phyloP scores from a whole-genome alignment of 2,888 invertebrate species.

The Neoitamus cyanurus region DNA sequence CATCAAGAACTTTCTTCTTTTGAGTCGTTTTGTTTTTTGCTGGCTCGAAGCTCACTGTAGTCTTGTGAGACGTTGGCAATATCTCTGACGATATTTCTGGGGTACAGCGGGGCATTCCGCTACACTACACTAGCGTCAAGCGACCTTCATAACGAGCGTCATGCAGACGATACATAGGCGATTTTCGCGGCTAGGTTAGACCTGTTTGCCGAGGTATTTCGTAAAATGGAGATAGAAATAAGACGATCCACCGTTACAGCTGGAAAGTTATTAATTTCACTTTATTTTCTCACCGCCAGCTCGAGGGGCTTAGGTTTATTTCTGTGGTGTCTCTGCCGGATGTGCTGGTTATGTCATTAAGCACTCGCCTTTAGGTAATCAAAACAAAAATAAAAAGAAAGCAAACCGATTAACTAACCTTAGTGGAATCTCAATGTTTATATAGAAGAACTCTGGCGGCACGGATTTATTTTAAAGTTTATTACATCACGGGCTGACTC shows the following conservation, averaged over 20 bases:
- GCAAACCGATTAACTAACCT: neutral
- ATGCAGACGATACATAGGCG: neutral
- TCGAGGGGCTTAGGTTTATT: neutral
- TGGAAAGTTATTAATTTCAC: slow-evolving; percentile 1
- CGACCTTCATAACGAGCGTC: neutral
- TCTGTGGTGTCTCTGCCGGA: neutral
- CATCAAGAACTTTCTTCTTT: neutral
- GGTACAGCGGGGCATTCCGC: neutral
- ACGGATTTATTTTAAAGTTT: neutral
- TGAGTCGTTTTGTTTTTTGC: neutral
- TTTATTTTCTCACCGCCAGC: neutral
- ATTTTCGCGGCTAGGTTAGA: neutral
- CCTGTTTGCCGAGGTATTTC: neutral
- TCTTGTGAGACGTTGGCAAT: neutral
- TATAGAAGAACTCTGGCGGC: neutral
- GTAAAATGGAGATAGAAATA: neutral
- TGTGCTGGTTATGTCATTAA: neutral
- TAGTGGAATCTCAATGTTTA: neutral
- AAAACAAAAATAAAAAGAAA: neutral
- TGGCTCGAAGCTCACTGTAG: neutral
- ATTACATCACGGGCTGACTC: neutral
- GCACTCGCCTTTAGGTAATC: neutral
- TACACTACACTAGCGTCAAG: neutral
- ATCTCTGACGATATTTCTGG: neutral
- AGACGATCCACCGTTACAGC: neutral